Conservation (phyloP, 2,797 vertebrate species). For the Sitta carolinensis region DNA sequence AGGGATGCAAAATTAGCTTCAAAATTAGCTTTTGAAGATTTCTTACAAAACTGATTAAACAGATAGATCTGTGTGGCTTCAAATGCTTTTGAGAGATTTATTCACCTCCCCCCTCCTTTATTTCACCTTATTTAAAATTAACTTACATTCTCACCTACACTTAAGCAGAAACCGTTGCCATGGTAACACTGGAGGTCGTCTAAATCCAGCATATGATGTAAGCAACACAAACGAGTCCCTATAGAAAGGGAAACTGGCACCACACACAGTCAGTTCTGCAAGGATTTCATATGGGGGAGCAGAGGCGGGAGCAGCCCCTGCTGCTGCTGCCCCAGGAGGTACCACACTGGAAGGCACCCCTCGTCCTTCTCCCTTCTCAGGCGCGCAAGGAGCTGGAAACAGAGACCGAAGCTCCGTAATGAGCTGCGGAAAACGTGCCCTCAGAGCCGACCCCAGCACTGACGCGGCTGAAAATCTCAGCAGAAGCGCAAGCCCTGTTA, state of each 20-base stretch:
- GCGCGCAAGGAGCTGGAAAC: not conserved
- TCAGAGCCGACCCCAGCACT: not conserved
- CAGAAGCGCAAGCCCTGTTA: not conserved
- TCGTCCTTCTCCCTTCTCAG: not conserved
- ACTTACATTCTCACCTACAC: slow-evolving; percentile 74
- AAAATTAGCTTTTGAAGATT: not conserved
- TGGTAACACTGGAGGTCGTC: slow-evolving; percentile 66
- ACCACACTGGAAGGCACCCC: not conserved
- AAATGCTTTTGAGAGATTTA: slow-evolving; percentile 10
- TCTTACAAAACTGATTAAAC: slow-evolving; percentile 9
- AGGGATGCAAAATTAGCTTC: not conserved
- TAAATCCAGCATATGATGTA: slow-evolving; percentile 63
- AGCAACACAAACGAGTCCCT: slow-evolving; percentile 34
- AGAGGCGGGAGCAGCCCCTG: not conserved
- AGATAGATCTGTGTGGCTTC: not conserved
- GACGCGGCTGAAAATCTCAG: not conserved
- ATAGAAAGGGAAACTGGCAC: slow-evolving; percentile 4
- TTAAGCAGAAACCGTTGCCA: slow-evolving; percentile 71
- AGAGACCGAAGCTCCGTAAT: fast-evolving
- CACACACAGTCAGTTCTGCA: not conserved
- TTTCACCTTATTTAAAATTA: slow-evolving; percentile 73
- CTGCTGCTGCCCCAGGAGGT: not conserved
- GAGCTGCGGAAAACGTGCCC: not conserved
- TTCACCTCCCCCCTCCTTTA: not conserved
- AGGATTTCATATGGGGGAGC: not conserved